Evolutionary conservation across 2,113 vertebrate species (phyloP), one percentile per base, ranked within the genome.

Genomic region (Eudyptes chrysolophus): DNA sequence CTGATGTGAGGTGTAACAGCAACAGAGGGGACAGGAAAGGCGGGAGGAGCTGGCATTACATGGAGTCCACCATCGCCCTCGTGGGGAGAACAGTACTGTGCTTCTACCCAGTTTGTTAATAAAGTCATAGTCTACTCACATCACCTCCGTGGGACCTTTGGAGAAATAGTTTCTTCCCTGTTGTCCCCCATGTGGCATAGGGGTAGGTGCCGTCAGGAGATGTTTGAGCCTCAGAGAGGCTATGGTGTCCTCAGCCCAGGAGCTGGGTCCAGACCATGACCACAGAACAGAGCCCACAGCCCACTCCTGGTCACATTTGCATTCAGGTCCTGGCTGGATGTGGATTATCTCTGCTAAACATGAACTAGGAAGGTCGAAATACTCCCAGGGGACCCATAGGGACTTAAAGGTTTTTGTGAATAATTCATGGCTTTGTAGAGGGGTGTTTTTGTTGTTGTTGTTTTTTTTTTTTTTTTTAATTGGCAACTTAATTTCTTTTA

Each of bases 401-500:
- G 29, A 36, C 5, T 19, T 54, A 30, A 75, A 87, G 17, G 17
- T 8, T 32, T 61, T 48, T 65, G 18, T 64, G 46, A 46, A 6
- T 58, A n/a, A 55, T 65, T 49, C 12, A 11, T 66, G 25, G 10
- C 38, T 72, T 54, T 79, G 14, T 8, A 34, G 40, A 78, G 18
- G 29, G 11, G 4, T 51, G 7, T 51, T 2, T 13, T 19, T 54
- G 1, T 0, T 36, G 12, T 24, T 9, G 25, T n/a, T 30, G 10
- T 18, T 30, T 44, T 38, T 62, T 7, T 29, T 27, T 36, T 34
- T 27, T 34, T 58, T 60, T 71, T 55, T 14, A 64, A 30, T 48
- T 48, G 10, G 7, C 17, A 64, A 0, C 9, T 7, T 57, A 36
- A 74, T 85, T 58, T 78, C 7, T 87, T 85, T 48, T 42, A 58